Evolutionary conservation across 2,888 invertebrate species (phyloP).

Genomic region (Ecliptopera silaceata): DNA sequence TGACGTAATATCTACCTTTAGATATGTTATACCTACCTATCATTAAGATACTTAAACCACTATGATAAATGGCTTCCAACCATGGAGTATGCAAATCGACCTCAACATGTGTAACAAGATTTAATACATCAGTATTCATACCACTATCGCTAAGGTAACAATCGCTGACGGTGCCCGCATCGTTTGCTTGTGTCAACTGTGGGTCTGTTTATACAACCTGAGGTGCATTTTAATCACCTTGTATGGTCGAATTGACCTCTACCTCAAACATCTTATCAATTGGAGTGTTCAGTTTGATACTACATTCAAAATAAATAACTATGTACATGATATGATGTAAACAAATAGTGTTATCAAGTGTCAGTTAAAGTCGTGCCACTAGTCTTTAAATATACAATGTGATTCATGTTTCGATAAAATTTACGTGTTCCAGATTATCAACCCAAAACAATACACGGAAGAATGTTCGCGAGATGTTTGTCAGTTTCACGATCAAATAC

Average conservation of each 20-base stretch:
- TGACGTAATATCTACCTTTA: not conserved
- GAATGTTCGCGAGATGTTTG: slow-evolving; percentile 25
- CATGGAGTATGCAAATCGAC: slow-evolving; percentile 43
- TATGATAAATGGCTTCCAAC: slow-evolving; percentile 33
- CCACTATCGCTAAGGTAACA: slow-evolving; percentile 50
- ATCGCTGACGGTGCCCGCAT: slow-evolving; percentile 57
- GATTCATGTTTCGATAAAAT: slow-evolving; percentile 41
- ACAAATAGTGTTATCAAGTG: no score
- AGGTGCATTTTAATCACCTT: slow-evolving; percentile 59
- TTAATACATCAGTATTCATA: slow-evolving; percentile 52
- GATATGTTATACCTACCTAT: not conserved
- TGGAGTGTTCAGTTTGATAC: slow-evolving; percentile 27
- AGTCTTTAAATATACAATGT: slow-evolving; percentile 33
- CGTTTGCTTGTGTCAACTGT: slow-evolving; percentile 66
- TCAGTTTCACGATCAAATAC: slow-evolving; percentile 36
- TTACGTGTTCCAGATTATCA: slow-evolving; percentile 18
- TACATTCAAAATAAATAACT: slow-evolving; percentile 7
- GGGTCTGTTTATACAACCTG: slow-evolving; percentile 60
- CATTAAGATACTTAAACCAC: not conserved
- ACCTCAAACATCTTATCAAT: slow-evolving; percentile 28
- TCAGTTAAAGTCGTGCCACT: slow-evolving; percentile 29
- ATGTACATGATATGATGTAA: no score
- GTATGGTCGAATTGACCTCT: slow-evolving; percentile 40
- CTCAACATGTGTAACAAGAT: slow-evolving; percentile 46
- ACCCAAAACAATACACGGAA: slow-evolving; percentile 3